A percentile compares a stretch with the other conserved stretches of the same genome.
Conservation (phyloP, 2,113 vertebrate genomes). For the Phaethornis superciliosus region DNA sequence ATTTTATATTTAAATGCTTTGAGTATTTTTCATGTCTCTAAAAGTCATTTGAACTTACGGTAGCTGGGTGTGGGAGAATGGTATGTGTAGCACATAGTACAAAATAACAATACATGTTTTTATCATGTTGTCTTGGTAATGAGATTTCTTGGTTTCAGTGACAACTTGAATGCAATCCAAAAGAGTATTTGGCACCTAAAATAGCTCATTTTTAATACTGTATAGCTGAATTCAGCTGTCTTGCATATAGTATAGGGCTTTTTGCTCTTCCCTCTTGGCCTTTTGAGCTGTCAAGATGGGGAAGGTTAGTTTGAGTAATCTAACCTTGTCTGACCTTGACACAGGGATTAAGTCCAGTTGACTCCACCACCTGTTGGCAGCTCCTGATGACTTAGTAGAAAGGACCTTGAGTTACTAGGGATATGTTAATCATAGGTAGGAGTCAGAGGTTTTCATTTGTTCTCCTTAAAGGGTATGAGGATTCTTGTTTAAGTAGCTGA, state of each 20-base stretch:
- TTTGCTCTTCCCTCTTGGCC: neutral
- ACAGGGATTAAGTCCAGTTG: neutral
- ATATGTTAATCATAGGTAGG: neutral
- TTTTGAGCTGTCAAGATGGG: neutral
- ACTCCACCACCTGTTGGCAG: neutral
- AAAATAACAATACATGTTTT: neutral
- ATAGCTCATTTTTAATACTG: neutral
- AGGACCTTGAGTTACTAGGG: neutral
- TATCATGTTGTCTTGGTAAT: neutral
- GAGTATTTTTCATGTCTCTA: neutral
- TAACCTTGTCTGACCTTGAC: neutral
- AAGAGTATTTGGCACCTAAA: neutral
- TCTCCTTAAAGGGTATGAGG: neutral
- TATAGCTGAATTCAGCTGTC: neutral
- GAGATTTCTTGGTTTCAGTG: neutral
- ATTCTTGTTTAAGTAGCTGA: neutral
- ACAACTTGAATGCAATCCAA: neutral
- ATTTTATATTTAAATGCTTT: neutral
- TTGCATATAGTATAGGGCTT: neutral
- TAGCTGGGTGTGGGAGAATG: rapidly evolving
- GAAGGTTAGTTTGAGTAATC: neutral
- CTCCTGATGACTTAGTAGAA: neutral
- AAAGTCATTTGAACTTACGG: neutral
- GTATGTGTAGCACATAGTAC: neutral
- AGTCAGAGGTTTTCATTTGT: slow-evolving; percentile 12